phyloP scores from a whole-genome alignment of 2,797 vertebrate species.

The Smutsia temminckii region DNA sequence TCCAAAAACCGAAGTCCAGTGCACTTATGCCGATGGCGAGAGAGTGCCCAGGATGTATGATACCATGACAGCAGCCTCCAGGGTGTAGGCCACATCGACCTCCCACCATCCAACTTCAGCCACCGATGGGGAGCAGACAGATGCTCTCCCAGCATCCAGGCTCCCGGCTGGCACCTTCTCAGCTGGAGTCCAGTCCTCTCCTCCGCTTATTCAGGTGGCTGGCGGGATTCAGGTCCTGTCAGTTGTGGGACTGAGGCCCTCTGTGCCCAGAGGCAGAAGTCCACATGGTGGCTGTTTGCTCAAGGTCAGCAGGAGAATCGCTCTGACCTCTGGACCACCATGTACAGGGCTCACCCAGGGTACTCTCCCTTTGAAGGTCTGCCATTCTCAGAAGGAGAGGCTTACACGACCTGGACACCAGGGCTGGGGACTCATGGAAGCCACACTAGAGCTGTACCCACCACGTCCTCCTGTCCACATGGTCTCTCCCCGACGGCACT shows the following conservation, averaged over 20 bases:
- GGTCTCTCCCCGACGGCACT: neutral
- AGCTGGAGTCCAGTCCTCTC: rapidly evolving
- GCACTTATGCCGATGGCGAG: rapidly evolving
- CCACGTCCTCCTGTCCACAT: rapidly evolving
- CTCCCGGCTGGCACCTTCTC: too few species aligned
- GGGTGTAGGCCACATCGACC: rapidly evolving
- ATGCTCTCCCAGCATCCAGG: neutral
- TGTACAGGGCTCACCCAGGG: neutral
- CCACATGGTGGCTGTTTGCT: neutral
- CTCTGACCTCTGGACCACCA: neutral
- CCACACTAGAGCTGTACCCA: rapidly evolving
- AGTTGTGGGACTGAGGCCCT: neutral
- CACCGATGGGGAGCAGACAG: rapidly evolving
- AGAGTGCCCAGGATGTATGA: neutral
- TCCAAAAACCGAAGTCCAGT: too few species aligned
- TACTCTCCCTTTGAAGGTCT: too few species aligned
- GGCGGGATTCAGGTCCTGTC: neutral
- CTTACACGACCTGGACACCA: rapidly evolving
- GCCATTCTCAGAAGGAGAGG: neutral
- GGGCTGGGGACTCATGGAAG: rapidly evolving
- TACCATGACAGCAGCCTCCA: rapidly evolving
- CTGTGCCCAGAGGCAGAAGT: too few species aligned
- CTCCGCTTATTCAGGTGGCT: neutral
- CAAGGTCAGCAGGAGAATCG: neutral
- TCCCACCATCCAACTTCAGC: too few species aligned